Base-by-base conservation (phyloP, 2,113 vertebrate genomes). In the Apistogramma diplotaenia region DNA sequence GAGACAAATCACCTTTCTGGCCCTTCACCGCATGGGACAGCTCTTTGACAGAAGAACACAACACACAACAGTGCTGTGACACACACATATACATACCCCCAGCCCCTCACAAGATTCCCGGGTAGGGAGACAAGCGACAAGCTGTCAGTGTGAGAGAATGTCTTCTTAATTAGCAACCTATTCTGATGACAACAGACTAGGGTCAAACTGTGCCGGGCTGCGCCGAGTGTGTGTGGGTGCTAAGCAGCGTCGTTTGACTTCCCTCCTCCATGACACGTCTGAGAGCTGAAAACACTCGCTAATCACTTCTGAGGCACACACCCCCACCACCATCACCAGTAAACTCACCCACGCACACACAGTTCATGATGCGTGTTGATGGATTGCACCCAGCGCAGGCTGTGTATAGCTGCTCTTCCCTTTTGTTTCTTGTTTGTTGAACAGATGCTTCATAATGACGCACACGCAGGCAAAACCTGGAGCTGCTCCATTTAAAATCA, bases 141-240 rank as follows among this genome's bases (percentile, higher is more conserved):
- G 86, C 84, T 91, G 85, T 85, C 82, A 76, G 33, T 15, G 75
- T 74, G 60, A 56, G 75, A 70, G 83, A 51, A 81, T 81, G 74
- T 80, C 76, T 60, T 88, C 82, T 89, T 91, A 91, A 92, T 92
- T 91, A 90, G 81, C 56, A 15, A 84, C 78, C 74, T 81, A 87
- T 85, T 76, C 85, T 88, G 84, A 88, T 92, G 89, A 82, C 89
- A 91, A 80, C 83, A 87, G 86, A 87, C 85, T 16, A 25, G 75
- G 91, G 89, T 90, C 89, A 90, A 90, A 91, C 88, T 88, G 87
- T 87, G 89, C 79, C 6, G 79, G 58, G 85, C 57, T 62, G 79
- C 33, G 3, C 43, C 3, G 76, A 65, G 83, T 60, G 75, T 78
- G 80, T 73, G 86, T 82, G 84, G 37, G 82, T 49, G 83, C 84